Conservation (phyloP, 2,113 vertebrate species). For the Lutjanus erythropterus region DNA sequence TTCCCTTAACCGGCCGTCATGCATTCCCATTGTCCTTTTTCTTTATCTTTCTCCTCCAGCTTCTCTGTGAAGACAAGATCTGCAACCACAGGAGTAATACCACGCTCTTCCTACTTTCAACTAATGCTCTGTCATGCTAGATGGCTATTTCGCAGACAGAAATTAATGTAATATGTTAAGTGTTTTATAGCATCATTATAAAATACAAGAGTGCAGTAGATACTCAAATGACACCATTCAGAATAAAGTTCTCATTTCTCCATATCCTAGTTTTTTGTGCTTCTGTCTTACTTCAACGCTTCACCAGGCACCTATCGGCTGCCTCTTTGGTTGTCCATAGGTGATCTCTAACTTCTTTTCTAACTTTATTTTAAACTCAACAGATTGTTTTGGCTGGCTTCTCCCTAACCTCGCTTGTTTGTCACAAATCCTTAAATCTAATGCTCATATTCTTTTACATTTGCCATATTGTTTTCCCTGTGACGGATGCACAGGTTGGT, state of each 20-base stretch:
- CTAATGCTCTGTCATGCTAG: slow-evolving; percentile 40
- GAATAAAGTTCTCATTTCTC: slow-evolving; percentile 37
- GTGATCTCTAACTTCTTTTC: slow-evolving; percentile 78
- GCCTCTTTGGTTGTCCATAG: slow-evolving; percentile 73
- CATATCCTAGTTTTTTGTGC: slow-evolving; percentile 54
- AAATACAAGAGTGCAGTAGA: slow-evolving; percentile 17
- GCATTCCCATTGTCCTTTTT: slow-evolving; percentile 67
- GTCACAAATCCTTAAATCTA: slow-evolving; percentile 58
- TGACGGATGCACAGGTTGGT: slow-evolving; percentile 45
- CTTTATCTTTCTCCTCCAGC: slow-evolving; percentile 72
- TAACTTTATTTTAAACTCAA: slow-evolving; percentile 74
- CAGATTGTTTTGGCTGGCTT: slow-evolving; percentile 80
- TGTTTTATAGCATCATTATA: slow-evolving; percentile 28
- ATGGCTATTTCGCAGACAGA: slow-evolving; percentile 26
- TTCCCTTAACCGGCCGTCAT: slow-evolving; percentile 51
- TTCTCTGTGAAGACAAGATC: slow-evolving; percentile 74
- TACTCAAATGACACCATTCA: slow-evolving; percentile 10
- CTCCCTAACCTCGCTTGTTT: slow-evolving; percentile 74
- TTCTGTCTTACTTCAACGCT: slow-evolving; percentile 65
- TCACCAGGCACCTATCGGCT: slow-evolving; percentile 78
- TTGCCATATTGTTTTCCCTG: slow-evolving; percentile 43
- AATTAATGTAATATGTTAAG: neutral
- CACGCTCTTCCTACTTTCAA: slow-evolving; percentile 48
- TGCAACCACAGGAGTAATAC: slow-evolving; percentile 57
- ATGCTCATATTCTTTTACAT: slow-evolving; percentile 63